These are phyloP conservation scores for Drosophila prosaltans DNA, from an alignment of 1,140 invertebrate genomes.

Conservation along the genomic window DNA sequence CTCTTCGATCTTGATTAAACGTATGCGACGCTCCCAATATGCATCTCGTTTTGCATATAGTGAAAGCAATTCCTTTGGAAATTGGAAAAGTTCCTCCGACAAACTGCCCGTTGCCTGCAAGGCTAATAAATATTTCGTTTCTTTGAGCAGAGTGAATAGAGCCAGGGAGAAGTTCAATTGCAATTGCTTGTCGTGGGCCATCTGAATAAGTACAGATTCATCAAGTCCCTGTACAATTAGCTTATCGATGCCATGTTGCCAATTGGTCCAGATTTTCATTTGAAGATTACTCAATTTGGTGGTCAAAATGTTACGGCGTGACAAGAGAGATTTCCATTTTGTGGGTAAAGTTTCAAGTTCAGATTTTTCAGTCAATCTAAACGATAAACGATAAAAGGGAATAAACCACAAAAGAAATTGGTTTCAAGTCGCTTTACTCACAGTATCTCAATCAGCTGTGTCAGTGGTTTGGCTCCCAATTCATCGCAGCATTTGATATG, in stretches of 20 bases:
- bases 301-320: conserved; percentile 70
- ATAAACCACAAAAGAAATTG: neutral
- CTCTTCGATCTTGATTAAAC: conserved; percentile 84
- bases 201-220: conserved; percentile 52
- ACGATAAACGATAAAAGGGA: neutral
- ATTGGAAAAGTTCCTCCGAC: conserved; percentile 65
- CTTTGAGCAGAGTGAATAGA: conserved; percentile 68
- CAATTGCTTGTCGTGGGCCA: conserved; percentile 30
- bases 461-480: conserved; percentile 58
- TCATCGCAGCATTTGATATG: conserved; percentile 69
- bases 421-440: conserved; percentile 24
- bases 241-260: conserved; percentile 67
- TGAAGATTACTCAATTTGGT: conserved; percentile 76
- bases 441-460: conserved; percentile 53
- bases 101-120: conserved; percentile 55
- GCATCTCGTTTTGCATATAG: conserved; percentile 83
- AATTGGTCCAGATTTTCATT: conserved; percentile 74
- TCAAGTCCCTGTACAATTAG: conserved; percentile 59
- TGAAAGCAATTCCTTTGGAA: conserved; percentile 83
- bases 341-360: conserved; percentile 35
- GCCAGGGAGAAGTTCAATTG: conserved; percentile 66
- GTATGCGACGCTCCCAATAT: conserved; percentile 82
- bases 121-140: conserved; percentile 71
- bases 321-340: conserved; percentile 48
- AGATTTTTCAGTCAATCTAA: conserved; percentile 44